phyloP scores from a whole-genome alignment of 2,113 vertebrate genomes.

The Nipponia nippon region DNA sequence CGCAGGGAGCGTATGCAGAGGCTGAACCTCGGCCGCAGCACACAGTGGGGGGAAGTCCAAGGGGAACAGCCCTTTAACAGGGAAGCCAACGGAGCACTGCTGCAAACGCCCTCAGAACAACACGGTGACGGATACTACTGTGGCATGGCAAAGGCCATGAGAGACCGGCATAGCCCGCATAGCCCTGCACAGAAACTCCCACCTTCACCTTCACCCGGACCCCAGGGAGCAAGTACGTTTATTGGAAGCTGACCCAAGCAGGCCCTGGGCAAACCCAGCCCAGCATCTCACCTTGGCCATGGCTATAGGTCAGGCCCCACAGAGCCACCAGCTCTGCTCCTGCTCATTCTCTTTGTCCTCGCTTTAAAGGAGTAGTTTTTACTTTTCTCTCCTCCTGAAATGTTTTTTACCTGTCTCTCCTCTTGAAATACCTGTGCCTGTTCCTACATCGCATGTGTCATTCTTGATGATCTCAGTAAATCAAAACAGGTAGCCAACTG shows the following conservation, averaged over 20 bases:
- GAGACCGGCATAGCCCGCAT: not conserved
- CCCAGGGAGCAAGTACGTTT: not conserved
- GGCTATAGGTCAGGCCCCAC: not conserved
- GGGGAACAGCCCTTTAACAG: not conserved
- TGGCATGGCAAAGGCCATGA: not conserved
- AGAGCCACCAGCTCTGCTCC: not conserved
- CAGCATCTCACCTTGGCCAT: not conserved
- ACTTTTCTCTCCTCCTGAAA: not conserved
- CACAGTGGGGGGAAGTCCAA: not conserved
- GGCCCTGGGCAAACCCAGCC: not conserved
- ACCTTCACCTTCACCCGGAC: not conserved
- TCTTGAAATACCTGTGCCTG: not conserved
- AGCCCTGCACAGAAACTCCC: not conserved
- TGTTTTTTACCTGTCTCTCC: not conserved
- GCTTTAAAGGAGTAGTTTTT: not conserved
- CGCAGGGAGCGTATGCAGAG: accelerated
- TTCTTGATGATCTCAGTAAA: constrained; percentile 31
- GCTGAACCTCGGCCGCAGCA: accelerated
- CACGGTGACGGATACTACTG: not conserved
- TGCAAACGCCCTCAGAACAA: not conserved
- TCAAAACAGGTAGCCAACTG: constrained; percentile 31
- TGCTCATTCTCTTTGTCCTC: not conserved
- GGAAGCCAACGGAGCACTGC: not conserved
- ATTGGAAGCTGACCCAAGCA: not conserved
- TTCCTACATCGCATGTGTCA: not conserved